Percentiles rank a stretch among this genome's conserved stretches.
These are phyloP conservation scores for Apeira syringaria DNA, from an alignment of 2,888 invertebrate genomes.

Conservation along the genomic window DNA sequence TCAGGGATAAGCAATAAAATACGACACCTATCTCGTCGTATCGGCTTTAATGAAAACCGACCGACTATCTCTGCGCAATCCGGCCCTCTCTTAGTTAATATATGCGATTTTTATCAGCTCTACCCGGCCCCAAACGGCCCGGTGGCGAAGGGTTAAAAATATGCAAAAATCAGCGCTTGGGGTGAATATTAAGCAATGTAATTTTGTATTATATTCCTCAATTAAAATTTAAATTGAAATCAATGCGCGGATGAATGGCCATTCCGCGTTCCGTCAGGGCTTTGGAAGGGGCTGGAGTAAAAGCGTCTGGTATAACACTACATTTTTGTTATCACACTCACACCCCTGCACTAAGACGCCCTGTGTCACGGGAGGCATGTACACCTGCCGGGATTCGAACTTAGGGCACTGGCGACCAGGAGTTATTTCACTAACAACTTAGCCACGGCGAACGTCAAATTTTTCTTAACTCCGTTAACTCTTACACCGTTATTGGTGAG, in stretches of 20 bases:
- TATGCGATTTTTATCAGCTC: slow-evolving; percentile 75
- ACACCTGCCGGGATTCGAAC: no score
- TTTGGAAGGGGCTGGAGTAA: neutral
- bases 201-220: slow-evolving; percentile 82
- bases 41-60: slow-evolving; percentile 71
- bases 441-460: no score
- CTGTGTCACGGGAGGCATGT: no score
- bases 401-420: no score
- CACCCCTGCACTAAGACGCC: no score
- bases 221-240: slow-evolving; percentile 85
- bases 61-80: slow-evolving; percentile 55
- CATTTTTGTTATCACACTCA: no score
- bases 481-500: no score
- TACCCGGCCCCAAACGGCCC: slow-evolving; percentile 48
- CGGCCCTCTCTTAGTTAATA: slow-evolving; percentile 62
- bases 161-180: slow-evolving; percentile 78
- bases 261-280: slow-evolving; percentile 27
- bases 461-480: no score
- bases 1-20: slow-evolving; percentile 61
- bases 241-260: slow-evolving; percentile 74
- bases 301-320: neutral
- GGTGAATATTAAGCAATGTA: slow-evolving; percentile 82
- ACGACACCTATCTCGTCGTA: slow-evolving; percentile 63
- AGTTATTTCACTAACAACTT: no score
- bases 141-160: slow-evolving; percentile 67